These are phyloP conservation scores for Tinea pellionella DNA, from an alignment of 2,888 invertebrate species.

Conservation along the genomic window DNA sequence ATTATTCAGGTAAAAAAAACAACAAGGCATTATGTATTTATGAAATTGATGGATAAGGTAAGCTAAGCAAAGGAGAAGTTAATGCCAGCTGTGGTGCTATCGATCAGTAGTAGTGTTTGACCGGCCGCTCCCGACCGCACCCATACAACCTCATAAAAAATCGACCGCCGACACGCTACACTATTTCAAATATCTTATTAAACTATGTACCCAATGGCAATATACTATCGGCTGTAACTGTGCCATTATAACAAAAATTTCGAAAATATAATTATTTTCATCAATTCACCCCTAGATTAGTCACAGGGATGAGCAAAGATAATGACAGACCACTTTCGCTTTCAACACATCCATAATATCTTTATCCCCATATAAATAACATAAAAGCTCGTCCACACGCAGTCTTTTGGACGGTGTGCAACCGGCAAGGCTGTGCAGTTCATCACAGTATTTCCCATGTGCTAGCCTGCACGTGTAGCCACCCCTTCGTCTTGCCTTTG, in stretches of 20 bases:
- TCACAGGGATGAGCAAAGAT: no score
- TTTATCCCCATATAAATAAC: no score
- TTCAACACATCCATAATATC: no score
- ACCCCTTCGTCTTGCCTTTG: no score
- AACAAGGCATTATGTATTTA: not conserved
- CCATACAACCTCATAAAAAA: constrained; percentile 54
- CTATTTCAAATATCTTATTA: constrained; percentile 18
- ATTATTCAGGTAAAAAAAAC: not conserved
- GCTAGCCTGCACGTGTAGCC: no score
- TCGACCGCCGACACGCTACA: constrained; percentile 42
- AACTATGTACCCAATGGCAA: not conserved
- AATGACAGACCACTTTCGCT: no score
- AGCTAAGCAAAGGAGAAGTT: constrained; percentile 1
- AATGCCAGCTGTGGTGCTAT: constrained; percentile 29
- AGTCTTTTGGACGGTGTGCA: no score
- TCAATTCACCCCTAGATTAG: no score
- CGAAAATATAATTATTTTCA: no score
- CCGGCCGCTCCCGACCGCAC: constrained; percentile 59
- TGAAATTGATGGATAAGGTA: not conserved
- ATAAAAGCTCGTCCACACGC: no score
- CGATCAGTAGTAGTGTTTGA: constrained; percentile 58
- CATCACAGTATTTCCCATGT: no score
- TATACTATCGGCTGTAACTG: not conserved
- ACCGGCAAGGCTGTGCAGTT: no score
- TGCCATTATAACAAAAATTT: not conserved